phyloP scores from a whole-genome alignment of 2,797 vertebrate species.

The Gallirallus australis region DNA sequence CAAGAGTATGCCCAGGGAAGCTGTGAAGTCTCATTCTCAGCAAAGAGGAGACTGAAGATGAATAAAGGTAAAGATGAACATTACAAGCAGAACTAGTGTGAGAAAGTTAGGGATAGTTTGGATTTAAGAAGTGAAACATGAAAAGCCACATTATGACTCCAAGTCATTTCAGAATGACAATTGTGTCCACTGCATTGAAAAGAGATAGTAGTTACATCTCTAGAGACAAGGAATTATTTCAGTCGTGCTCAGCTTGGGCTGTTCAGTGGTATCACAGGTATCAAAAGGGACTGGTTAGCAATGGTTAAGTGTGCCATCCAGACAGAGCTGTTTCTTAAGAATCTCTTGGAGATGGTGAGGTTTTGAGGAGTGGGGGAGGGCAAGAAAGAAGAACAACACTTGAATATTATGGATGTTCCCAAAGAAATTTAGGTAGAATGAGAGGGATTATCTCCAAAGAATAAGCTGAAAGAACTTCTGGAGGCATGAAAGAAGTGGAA shows the following conservation, averaged over 20 bases:
- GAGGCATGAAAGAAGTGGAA: neutral
- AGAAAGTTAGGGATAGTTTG: neutral
- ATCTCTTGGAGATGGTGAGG: neutral
- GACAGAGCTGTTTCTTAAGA: neutral
- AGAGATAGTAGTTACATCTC: neutral
- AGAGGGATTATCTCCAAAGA: neutral
- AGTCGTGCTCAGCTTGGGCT: neutral
- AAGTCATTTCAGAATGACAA: neutral
- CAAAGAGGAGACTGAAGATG: too few relatives aligned
- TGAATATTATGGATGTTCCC: neutral
- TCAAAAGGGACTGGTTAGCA: neutral
- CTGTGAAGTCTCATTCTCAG: too few relatives aligned
- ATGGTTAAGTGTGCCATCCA: neutral
- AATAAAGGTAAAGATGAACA: neutral
- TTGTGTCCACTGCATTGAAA: neutral
- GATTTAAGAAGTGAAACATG: neutral
- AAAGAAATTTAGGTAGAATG: neutral
- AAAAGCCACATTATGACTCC: neutral
- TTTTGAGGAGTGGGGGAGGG: fast-evolving
- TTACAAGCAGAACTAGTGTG: neutral
- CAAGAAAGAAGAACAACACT: neutral
- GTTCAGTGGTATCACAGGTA: neutral
- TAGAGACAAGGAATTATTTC: neutral
- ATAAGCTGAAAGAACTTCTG: neutral
- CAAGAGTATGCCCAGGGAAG: too few relatives aligned